Base-by-base conservation (phyloP, 64 coral and sea anemone genomes). In the Orbicella faveolata region DNA sequence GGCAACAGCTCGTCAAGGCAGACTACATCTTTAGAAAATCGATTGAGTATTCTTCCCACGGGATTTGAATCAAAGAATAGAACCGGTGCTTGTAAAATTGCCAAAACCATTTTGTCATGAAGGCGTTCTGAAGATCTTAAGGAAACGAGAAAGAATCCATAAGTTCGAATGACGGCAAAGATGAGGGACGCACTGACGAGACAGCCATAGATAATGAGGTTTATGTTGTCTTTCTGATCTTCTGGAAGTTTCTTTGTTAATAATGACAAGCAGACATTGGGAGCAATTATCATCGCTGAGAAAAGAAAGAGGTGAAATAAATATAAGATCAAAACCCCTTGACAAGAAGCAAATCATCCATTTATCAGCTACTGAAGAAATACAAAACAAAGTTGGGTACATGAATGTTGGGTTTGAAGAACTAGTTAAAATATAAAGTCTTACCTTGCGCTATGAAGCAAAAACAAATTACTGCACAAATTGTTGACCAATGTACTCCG, bases 101-200 rank as follows among this genome's bases (percentile, higher is more conserved):
- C 17, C 18, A n/a, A 78, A 63, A 89, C 25, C 88, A 89, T 89
- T 48, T 79, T 68, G 18, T 65, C 17, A 37, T 88, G 87, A 18
- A 88, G 70, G 14, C 66, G 14, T 12, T 61, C 54, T 6, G 61
- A 66, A 20, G 30, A 67, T 13, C 20, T 74, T 13, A 89, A 18
- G 20, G 34, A 36, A 18, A 62, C 33, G 2, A 89, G 61, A 37
- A 79, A 18, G 54, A 44, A 79, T 9, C 7, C 77, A 74, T 79
- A 89, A 20, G 62, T 4, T 65, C 76, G 23, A 36, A 80, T 17
- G 2, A 76, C 37, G 55, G 75, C 25, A 23, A 74, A 67, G 18
- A 67, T 67, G 4, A 67, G 18, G 9, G 18, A 67, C 16, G 17
- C 64, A 19, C 64, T 20, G 6, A 67, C 64, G 6, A 67, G 64